Conservation (phyloP, 2,797 vertebrate species). For the Oreonectes daqikongensis region DNA sequence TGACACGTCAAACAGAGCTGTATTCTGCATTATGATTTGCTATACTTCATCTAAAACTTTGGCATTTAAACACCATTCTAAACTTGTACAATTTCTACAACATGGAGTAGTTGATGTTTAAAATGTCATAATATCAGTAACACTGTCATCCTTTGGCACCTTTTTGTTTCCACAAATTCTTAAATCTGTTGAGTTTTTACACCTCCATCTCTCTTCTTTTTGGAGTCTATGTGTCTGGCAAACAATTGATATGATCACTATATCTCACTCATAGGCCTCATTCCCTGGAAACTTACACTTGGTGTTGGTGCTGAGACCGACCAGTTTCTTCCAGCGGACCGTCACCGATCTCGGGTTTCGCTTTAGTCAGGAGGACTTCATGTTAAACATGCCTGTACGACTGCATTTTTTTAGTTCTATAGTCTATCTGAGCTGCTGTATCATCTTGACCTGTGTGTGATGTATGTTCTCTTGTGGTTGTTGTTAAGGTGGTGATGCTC, state of each 20-base stretch:
- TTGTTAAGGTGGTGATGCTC: slow-evolving; percentile 92
- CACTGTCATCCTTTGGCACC: too few relatives aligned
- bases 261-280: slow-evolving; percentile 76
- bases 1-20: too few relatives aligned
- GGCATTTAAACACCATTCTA: too few relatives aligned
- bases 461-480: slow-evolving; percentile 23
- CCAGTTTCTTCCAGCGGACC: slow-evolving; percentile 94
- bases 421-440: neutral
- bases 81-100: neutral
- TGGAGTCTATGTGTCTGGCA: neutral
- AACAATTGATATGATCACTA: slow-evolving; percentile 5
- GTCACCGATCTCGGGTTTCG: slow-evolving; percentile 96
- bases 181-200: too few relatives aligned
- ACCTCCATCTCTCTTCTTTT: too few relatives aligned
- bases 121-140: too few relatives aligned
- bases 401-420: neutral
- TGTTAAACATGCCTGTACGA: slow-evolving; percentile 93
- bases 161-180: too few relatives aligned
- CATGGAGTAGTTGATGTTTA: too few relatives aligned
- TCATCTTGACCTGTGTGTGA: neutral
- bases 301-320: slow-evolving; percentile 93
- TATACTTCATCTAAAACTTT: neutral
- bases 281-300: slow-evolving; percentile 95
- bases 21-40: neutral
- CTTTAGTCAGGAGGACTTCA: slow-evolving; percentile 96